A percentile compares a stretch with the other conserved stretches of the same genome.
Conservation (phyloP, 2,113 vertebrate genomes). For the Cyanocitta stelleri region DNA sequence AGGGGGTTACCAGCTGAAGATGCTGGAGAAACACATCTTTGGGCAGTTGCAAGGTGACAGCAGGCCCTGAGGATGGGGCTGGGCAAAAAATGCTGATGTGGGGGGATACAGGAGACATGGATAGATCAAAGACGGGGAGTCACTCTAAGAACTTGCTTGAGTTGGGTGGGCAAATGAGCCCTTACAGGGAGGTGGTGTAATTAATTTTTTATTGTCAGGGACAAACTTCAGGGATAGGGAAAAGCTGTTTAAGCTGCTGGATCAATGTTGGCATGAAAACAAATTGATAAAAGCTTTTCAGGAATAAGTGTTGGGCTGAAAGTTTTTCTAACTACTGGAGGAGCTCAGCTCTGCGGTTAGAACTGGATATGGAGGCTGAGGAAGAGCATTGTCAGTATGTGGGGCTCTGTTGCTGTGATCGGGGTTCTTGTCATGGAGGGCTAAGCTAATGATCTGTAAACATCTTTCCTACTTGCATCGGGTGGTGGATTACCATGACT, state of each 20-base stretch:
- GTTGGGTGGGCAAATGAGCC: neutral
- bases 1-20: neutral
- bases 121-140: neutral
- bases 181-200: neutral
- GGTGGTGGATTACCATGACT: neutral
- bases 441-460: neutral
- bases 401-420: fast-evolving
- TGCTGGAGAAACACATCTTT: neutral
- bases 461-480: neutral
- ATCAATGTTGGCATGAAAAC: conserved; percentile 41
- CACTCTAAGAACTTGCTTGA: neutral
- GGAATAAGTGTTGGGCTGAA: neutral
- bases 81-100: neutral
- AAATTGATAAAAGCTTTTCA: conserved; percentile 18
- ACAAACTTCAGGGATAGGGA: conserved; percentile 3
- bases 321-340: neutral
- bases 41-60: neutral
- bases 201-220: neutral
- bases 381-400: neutral
- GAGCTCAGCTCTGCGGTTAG: neutral
- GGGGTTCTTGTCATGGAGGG: neutral
- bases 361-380: neutral
- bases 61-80: fast-evolving
- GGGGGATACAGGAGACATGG: neutral
- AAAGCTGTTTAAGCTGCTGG: conserved; percentile 13